Evolutionary conservation across 1,140 invertebrate species (phyloP).

Genomic region (Macrosteles quadrilineatus): DNA sequence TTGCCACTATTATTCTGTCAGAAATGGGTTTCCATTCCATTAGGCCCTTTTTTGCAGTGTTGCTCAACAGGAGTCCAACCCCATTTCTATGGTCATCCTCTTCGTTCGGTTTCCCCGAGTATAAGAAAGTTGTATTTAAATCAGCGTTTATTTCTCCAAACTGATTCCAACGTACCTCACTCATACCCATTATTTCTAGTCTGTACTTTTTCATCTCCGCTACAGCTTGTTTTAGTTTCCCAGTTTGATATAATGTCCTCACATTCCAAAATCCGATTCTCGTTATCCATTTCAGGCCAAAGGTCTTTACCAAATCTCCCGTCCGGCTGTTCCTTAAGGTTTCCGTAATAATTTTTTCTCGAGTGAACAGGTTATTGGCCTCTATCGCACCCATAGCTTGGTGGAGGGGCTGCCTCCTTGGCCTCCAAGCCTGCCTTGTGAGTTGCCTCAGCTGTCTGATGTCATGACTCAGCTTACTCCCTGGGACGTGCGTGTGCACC

Average conservation of each 20-base stretch:
- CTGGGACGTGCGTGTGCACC: neutral
- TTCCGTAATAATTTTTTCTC: neutral
- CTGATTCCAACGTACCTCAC: neutral
- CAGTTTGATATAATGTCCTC: neutral
- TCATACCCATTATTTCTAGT: neutral
- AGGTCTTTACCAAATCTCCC: neutral
- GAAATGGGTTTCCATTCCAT: constrained; percentile 11
- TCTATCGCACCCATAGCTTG: neutral
- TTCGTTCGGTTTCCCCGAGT: constrained; percentile 13
- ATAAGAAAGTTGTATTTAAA: neutral
- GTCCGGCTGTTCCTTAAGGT: neutral
- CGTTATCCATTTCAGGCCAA: too few relatives aligned
- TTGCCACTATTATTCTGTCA: constrained; percentile 26
- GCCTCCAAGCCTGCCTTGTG: neutral
- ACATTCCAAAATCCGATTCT: neutral
- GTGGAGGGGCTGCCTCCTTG: too few relatives aligned
- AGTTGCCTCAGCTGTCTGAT: neutral
- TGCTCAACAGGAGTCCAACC: neutral
- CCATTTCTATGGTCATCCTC: neutral
- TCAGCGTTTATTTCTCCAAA: constrained; percentile 11
- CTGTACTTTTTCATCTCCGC: neutral
- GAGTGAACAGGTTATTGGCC: neutral
- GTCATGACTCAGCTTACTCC: neutral
- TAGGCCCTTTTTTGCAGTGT: neutral
- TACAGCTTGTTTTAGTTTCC: neutral